Percentiles rank a stretch among this genome's conserved stretches.
These are phyloP conservation scores for Gila orcuttii DNA, from an alignment of 2,113 vertebrate genomes.

Conservation along the genomic window DNA sequence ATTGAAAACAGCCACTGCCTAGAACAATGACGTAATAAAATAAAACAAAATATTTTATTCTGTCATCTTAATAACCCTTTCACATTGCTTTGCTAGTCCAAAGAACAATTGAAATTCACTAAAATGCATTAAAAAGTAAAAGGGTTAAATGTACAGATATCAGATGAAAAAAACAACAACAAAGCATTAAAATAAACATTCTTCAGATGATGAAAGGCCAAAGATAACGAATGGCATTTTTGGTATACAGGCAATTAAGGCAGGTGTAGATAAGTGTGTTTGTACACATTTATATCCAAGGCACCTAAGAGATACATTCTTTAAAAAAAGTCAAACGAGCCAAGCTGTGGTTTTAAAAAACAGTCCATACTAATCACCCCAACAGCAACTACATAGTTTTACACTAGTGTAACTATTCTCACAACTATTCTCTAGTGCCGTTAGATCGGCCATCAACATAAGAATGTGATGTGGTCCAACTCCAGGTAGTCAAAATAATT, in stretches of 20 bases:
- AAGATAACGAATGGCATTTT: conserved; percentile 45
- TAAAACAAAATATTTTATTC: conserved; percentile 17
- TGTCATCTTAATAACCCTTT: neutral
- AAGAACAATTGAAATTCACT: neutral
- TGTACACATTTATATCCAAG: conserved; percentile 61
- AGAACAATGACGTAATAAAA: conserved; percentile 29
- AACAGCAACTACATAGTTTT: conserved; percentile 27
- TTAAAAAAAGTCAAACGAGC: conserved; percentile 47
- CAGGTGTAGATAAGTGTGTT: conserved; percentile 63
- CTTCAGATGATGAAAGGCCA: conserved; percentile 16
- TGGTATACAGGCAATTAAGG: conserved; percentile 68
- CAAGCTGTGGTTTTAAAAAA: conserved; percentile 50
- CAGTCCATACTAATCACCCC: neutral
- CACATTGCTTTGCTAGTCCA: neutral
- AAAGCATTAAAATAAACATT: neutral
- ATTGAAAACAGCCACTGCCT: neutral
- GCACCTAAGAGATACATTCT: conserved; percentile 56
- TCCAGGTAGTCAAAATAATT: conserved; percentile 27
- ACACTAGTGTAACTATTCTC: conserved; percentile 31
- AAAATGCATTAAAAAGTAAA: conserved; percentile 2
- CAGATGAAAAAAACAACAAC: neutral
- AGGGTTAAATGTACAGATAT: neutral
- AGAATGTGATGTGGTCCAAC: conserved; percentile 8
- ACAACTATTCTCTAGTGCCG: conserved; percentile 28
- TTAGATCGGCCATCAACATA: neutral